Percentiles rank a stretch among this genome's conserved stretches.
Conservation (phyloP, 2,888 invertebrate species). For the Cosmorhoe ocellata region DNA sequence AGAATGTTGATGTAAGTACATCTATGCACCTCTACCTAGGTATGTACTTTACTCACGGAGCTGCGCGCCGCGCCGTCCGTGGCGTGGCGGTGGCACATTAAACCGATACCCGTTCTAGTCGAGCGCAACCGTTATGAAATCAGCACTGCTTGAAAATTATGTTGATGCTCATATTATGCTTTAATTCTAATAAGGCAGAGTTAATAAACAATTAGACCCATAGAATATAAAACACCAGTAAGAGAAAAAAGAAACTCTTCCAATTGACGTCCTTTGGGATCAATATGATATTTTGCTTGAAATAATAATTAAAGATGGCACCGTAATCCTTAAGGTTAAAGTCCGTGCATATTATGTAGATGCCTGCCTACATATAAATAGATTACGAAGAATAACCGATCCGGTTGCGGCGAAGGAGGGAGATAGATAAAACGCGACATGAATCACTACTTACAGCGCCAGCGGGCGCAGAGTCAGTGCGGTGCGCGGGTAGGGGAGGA, state of each 20-base stretch:
- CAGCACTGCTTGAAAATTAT: constrained; percentile 77
- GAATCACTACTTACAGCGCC: constrained; percentile 79
- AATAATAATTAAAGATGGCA: constrained; percentile 31
- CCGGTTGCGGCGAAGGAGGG: constrained; percentile 81
- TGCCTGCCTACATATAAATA: constrained; percentile 66
- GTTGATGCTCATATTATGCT: constrained; percentile 26
- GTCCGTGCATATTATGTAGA: constrained; percentile 72
- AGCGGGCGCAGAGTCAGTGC: constrained; percentile 67
- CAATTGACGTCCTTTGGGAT: neutral
- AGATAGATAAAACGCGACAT: constrained; percentile 82
- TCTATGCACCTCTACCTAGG: too few species aligned
- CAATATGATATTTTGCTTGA: neutral
- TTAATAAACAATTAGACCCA: neutral
- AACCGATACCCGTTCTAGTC: constrained; percentile 79
- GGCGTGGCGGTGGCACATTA: constrained; percentile 52
- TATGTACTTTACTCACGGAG: too few species aligned
- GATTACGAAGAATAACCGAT: constrained; percentile 81
- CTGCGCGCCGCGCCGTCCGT: too few species aligned
- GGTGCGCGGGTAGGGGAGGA: constrained; percentile 54
- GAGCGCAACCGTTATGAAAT: constrained; percentile 81
- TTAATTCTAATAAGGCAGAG: constrained; percentile 9
- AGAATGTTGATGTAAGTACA: constrained; percentile 64
- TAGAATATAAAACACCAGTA: too few species aligned
- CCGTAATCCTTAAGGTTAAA: constrained; percentile 61
- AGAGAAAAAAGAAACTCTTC: too few species aligned